Percentiles rank a stretch among this genome's conserved stretches.
phyloP scores from a whole-genome alignment of 2,888 invertebrate species.

The Lithophane semibrunnea region DNA sequence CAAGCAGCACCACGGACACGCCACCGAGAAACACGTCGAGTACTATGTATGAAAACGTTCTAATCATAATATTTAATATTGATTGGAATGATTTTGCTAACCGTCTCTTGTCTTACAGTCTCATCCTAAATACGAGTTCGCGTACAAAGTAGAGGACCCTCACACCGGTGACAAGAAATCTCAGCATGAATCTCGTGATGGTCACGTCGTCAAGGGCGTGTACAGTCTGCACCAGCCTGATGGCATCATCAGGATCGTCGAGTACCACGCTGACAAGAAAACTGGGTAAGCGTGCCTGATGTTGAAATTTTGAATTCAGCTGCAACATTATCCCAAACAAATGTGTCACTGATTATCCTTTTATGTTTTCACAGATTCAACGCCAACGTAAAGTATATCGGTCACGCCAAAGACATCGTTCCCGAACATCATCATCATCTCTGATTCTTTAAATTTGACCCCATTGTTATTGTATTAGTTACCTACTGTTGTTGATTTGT shows the following conservation, averaged over 20 bases:
- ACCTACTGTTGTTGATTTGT: slow-evolving; percentile 33
- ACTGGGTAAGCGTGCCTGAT: slow-evolving; percentile 63
- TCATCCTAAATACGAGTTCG: slow-evolving; percentile 76
- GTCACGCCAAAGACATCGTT: slow-evolving; percentile 67
- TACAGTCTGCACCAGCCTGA: slow-evolving; percentile 89
- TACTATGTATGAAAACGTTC: slow-evolving; percentile 32
- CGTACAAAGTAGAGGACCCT: slow-evolving; percentile 85
- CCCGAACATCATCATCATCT: slow-evolving; percentile 66
- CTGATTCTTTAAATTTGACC: slow-evolving; percentile 19
- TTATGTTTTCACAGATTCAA: slow-evolving; percentile 68
- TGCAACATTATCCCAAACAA: background rate
- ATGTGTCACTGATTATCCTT: accelerated
- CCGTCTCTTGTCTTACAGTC: slow-evolving; percentile 12
- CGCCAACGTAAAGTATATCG: slow-evolving; percentile 73
- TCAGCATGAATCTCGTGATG: slow-evolving; percentile 86
- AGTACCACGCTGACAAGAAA: slow-evolving; percentile 83
- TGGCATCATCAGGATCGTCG: slow-evolving; percentile 86
- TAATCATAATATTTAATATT: background rate
- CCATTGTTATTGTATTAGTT: slow-evolving; percentile 28
- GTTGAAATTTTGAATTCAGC: background rate
- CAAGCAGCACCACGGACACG: slow-evolving; percentile 71
- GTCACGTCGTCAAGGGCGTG: slow-evolving; percentile 89
- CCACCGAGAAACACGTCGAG: slow-evolving; percentile 62
- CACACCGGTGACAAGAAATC: slow-evolving; percentile 85
- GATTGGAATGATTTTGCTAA: background rate